Evolutionary conservation across 2,888 invertebrate genomes (phyloP).

Genomic region (Luperina testacea): DNA sequence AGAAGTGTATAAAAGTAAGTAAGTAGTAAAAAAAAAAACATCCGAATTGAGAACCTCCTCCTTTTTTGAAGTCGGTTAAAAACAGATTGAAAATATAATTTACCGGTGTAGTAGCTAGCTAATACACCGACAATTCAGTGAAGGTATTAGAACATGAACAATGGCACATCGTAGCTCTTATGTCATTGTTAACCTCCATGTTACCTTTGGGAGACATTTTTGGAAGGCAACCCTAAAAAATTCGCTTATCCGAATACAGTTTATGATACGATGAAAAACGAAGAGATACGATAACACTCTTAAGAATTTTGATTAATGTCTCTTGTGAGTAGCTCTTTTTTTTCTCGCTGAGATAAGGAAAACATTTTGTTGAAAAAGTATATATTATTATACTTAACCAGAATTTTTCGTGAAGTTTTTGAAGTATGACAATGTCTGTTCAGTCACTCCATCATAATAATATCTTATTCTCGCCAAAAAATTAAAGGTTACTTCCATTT

Average conservation of each 20-base stretch:
- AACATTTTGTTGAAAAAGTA: background rate
- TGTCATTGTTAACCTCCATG: background rate
- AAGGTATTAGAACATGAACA: background rate
- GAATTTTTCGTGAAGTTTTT: background rate
- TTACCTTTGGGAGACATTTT: background rate
- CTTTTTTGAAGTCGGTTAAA: no score
- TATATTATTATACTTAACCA: background rate
- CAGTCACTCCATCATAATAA: background rate
- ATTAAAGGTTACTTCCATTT: background rate
- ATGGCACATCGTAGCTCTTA: background rate
- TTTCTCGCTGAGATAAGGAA: background rate
- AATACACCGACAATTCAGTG: background rate
- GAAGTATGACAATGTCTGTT: background rate
- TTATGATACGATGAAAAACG: background rate
- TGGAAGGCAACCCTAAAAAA: background rate
- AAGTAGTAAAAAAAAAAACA: no score
- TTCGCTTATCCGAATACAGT: no score
- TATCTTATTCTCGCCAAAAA: no score
- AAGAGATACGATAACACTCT: constrained; percentile 3
- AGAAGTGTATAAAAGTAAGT: no score
- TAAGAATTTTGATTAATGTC: background rate
- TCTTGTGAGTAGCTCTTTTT: background rate
- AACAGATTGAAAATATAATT: background rate
- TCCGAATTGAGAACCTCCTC: no score
- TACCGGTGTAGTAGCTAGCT: no score